A percentile compares a stretch with the other conserved stretches of the same genome.
phyloP scores from a whole-genome alignment of 2,113 vertebrate genomes.

The Bujurquina vittata region DNA sequence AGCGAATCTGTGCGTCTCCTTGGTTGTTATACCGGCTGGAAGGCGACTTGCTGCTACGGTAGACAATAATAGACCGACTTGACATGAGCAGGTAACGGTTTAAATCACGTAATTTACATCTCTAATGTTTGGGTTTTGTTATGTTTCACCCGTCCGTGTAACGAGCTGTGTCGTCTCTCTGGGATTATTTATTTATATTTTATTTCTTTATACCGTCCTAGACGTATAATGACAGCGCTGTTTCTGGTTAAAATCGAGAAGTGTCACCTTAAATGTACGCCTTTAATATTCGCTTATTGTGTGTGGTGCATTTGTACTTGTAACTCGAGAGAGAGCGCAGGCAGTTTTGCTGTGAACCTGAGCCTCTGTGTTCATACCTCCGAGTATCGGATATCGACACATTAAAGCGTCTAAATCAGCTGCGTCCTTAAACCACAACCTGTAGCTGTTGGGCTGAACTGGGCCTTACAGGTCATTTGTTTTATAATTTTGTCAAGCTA shows the following conservation, averaged over 20 bases:
- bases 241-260: background rate
- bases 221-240: background rate
- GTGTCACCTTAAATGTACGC: background rate
- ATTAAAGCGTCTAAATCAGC: background rate
- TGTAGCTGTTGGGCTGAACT: background rate
- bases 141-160: background rate
- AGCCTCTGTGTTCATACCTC: background rate
- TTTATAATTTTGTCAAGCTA: background rate
- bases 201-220: background rate
- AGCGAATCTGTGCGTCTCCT: background rate
- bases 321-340: background rate
- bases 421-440: background rate
- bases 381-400: background rate
- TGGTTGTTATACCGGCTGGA: slow-evolving; percentile 21
- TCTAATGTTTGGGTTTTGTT: background rate
- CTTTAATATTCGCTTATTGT: background rate
- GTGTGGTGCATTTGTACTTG: background rate
- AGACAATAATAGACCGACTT: slow-evolving; percentile 24
- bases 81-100: slow-evolving; percentile 71
- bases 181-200: background rate
- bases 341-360: background rate
- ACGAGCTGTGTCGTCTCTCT: background rate
- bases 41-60: slow-evolving; percentile 1
- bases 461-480: background rate
- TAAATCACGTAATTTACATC: accelerated